Evolutionary conservation across 35 echinoderm and acorn worm species (phyloP).

Genomic region (Apostichopus californicus): DNA sequence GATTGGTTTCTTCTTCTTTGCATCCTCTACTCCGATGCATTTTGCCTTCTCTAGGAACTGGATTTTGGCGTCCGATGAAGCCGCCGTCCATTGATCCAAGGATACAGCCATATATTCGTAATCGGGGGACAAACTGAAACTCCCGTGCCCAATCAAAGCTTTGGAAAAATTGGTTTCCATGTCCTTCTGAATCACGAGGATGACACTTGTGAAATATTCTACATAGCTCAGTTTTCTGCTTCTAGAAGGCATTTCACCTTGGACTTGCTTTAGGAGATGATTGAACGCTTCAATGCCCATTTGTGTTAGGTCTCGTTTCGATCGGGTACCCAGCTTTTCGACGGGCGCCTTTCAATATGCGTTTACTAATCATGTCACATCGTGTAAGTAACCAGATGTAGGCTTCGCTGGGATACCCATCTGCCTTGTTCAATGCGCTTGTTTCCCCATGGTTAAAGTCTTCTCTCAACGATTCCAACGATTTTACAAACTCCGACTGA

Average conservation of each 20-base stretch:
- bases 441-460: conserved; percentile 17
- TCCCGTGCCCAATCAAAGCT: conserved; percentile 27
- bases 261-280: conserved; percentile 27
- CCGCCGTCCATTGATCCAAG: conserved; percentile 21
- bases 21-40: background rate
- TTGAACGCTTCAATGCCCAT: conserved; percentile 35
- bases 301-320: conserved; percentile 10
- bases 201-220: conserved; percentile 30
- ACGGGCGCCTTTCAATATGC: conserved; percentile 19
- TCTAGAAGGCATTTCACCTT: background rate
- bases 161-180: conserved; percentile 22
- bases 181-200: conserved; percentile 17
- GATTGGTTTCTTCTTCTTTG: conserved; percentile 8
- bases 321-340: conserved; percentile 11
- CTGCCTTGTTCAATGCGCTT: background rate
- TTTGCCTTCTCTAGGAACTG: background rate
- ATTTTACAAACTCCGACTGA: background rate
- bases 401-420: background rate
- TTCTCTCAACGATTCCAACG: background rate
- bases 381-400: background rate
- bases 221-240: conserved; percentile 28
- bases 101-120: background rate
- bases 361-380: conserved; percentile 14
- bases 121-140: conserved; percentile 13
- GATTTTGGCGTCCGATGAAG: background rate